Conservation (phyloP, 1,140 invertebrate genomes). For the Sycophaga agraensis region DNA sequence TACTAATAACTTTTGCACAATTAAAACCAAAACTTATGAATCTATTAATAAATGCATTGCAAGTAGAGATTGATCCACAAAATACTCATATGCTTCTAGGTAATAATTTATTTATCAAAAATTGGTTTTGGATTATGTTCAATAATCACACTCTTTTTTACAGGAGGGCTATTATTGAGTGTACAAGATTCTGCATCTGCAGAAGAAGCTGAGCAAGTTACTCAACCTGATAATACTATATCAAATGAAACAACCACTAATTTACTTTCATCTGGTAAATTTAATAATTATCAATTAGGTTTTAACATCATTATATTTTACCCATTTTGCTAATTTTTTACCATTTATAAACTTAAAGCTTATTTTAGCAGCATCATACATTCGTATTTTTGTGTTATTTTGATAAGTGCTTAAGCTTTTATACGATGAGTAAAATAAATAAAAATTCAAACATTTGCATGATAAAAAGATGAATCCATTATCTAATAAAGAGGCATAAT, state of each 20-base stretch:
- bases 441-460: too few species aligned
- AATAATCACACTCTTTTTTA: too few species aligned
- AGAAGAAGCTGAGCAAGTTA: conserved; percentile 71
- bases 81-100: conserved; percentile 90
- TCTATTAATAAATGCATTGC: conserved; percentile 80
- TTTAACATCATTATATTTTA: conserved; percentile 6
- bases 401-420: conserved; percentile 12
- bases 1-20: conserved; percentile 71
- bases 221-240: conserved; percentile 56
- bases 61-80: conserved; percentile 81
- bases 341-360: conserved; percentile 21
- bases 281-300: conserved; percentile 14
- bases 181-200: conserved; percentile 80
- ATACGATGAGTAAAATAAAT: conserved; percentile 8
- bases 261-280: conserved; percentile 72
- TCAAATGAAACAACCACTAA: conserved; percentile 65
- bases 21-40: conserved; percentile 82
- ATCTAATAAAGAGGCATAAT: neutral
- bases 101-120: conserved; percentile 41
- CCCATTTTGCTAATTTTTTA: conserved; percentile 10
- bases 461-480: neutral
- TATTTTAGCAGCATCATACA: conserved; percentile 21
- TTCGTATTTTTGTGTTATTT: conserved; percentile 27
- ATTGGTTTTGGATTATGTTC: too few species aligned
- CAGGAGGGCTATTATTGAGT: conserved; percentile 72